A percentile compares a stretch with the other conserved stretches of the same genome.
phyloP scores from a whole-genome alignment of 2,113 vertebrate genomes.

The Xenus cinereus region DNA sequence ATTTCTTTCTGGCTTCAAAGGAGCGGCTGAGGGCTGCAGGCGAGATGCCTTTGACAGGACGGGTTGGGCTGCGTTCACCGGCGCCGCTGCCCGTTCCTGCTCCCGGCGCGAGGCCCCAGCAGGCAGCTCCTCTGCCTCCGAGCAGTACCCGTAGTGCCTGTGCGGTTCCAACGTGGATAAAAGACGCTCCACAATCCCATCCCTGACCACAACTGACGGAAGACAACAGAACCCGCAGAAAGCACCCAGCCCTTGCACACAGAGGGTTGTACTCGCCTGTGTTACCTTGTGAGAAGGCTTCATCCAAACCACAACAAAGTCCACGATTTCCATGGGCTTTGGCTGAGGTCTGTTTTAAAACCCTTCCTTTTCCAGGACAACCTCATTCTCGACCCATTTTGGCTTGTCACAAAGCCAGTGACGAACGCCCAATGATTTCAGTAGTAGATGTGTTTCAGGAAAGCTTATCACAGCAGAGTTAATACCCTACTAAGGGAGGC shows the following conservation, averaged over 20 bases:
- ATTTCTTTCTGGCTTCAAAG: background rate
- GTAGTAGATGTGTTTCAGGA: background rate
- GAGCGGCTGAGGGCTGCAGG: background rate
- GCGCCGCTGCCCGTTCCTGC: background rate
- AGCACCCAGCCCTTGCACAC: fast-evolving
- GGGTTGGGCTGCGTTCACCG: background rate
- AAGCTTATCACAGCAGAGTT: background rate
- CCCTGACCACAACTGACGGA: background rate
- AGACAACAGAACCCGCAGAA: background rate
- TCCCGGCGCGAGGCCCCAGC: background rate
- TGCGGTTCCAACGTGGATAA: fast-evolving
- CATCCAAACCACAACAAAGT: background rate
- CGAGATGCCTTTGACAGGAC: background rate
- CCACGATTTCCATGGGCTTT: background rate
- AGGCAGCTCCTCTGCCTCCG: background rate
- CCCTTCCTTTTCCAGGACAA: background rate
- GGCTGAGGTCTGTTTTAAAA: background rate
- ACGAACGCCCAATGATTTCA: background rate
- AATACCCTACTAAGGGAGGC: background rate
- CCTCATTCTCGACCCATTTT: background rate
- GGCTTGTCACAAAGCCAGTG: background rate
- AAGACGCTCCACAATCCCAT: background rate
- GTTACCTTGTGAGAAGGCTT: background rate
- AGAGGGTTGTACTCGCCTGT: background rate
- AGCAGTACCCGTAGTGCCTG: background rate